Percentiles rank a stretch among this genome's conserved stretches.
These are phyloP conservation scores for Sesia apiformis DNA, from an alignment of 2,888 invertebrate species.

Conservation along the genomic window DNA sequence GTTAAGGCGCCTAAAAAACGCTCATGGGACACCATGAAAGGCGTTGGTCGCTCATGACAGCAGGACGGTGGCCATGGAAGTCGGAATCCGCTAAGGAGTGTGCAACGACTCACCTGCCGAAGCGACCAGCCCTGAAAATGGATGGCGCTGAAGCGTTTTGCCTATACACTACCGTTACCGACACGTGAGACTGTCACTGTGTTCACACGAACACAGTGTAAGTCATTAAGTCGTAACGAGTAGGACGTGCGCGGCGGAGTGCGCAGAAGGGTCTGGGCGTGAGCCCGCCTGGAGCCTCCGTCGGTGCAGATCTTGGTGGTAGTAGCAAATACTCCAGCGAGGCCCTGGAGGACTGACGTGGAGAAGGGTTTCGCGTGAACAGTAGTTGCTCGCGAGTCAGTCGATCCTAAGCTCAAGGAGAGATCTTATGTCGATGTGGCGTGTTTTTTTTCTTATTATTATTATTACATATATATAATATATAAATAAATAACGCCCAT, in stretches of 20 bases:
- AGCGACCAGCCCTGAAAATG: not conserved
- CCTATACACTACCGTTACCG: not conserved
- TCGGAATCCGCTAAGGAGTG: constrained; percentile 79
- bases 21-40: not conserved
- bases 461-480: too few relatives aligned
- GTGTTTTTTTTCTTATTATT: not conserved
- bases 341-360: not conserved
- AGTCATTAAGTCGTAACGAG: constrained; percentile 74
- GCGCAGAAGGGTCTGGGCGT: not conserved
- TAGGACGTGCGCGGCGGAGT: constrained; percentile 43
- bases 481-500: too few relatives aligned
- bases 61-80: constrained; percentile 85
- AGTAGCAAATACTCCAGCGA: not conserved
- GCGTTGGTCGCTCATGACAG: constrained; percentile 78
- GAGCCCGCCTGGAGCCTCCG: not conserved
- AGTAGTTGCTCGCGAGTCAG: not conserved
- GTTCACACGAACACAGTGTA: not conserved
- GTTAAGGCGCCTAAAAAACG: not conserved
- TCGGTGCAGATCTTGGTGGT: constrained; percentile 1
- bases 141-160: not conserved
- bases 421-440: not conserved
- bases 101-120: constrained; percentile 77
- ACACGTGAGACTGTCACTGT: too few relatives aligned
- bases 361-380: not conserved
- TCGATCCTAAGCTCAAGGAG: not conserved